Percentiles rank a stretch among this genome's conserved stretches.
Conservation (phyloP, 2,797 vertebrate species). For the Tolypeutes matacus region DNA sequence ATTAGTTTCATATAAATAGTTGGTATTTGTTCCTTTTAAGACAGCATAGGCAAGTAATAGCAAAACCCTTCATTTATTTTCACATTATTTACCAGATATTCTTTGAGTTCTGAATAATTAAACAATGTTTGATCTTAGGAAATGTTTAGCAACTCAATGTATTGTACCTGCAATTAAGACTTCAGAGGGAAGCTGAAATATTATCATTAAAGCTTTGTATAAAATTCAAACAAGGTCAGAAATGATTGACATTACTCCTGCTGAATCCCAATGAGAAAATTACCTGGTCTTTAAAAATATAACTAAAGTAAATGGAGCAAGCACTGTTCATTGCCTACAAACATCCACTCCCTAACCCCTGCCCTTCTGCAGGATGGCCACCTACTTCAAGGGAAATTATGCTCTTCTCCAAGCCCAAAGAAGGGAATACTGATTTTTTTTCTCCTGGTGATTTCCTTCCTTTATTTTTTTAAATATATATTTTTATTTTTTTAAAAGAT, state of each 20-base stretch:
- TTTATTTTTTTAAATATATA: no score
- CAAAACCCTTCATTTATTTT: background rate
- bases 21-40: slow-evolving; percentile 54
- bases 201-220: background rate
- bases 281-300: background rate
- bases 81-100: background rate
- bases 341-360: background rate
- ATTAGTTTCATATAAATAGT: slow-evolving; percentile 47
- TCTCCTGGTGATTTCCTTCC: no score
- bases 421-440: background rate
- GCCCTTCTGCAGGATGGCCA: background rate
- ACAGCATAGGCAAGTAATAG: background rate
- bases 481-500: no score
- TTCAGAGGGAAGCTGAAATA: slow-evolving; percentile 8
- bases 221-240: background rate
- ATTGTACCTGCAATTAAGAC: background rate
- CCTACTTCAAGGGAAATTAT: background rate
- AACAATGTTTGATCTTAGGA: background rate
- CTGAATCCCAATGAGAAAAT: background rate
- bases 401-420: background rate
- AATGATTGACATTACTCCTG: background rate
- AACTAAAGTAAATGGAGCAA: background rate
- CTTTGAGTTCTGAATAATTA: background rate
- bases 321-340: background rate
- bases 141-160: background rate